Base-by-base conservation (phyloP, 2,113 vertebrate genomes). In the Eleginops maclovinus region DNA sequence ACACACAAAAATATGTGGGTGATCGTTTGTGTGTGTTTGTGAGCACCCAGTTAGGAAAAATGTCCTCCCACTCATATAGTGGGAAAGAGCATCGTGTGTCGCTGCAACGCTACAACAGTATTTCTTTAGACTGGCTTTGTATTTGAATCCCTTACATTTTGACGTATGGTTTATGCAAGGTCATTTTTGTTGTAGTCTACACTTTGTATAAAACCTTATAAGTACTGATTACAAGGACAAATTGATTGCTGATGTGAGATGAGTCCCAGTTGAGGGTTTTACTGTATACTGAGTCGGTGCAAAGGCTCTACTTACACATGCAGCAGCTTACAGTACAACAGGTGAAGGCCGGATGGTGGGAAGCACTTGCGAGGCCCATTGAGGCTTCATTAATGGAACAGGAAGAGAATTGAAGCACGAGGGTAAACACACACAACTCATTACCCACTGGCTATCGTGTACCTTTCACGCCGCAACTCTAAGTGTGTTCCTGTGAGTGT, bases 361-460 rank as follows among this genome's bases (percentile, higher is more conserved):
- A 41, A 72, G 77, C 69, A 41, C 51, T 68, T 58, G 53, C 28
- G 67, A 82, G 84, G 73, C 87, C 88, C 66, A 81, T 83, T 89
- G 74, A 82, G 81, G 85, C 76, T 89, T 91, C 88, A 93, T 90
- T 90, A 90, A 91, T 77, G 79, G 76, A 86, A 83, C 85, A 91
- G 87, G 89, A 89, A 88, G 89, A 92, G 86, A 85, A 83, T 58
- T 75, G 77, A 84, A 91, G 83, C 79, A 87, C 66, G 0, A 82
- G 80, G 74, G 64, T 84, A 92, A 93, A 93, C 91, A 89, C 78
- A 79, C 84, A 75, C 72, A 87, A 83, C 89, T 90, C 90, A 92
- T 93, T 93, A 91, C 74, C 77, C 46, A 53, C 72, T 55, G 56
- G 55, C 76, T 75, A 85, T 85, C 50, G 87, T 93, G 87, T 93